phyloP scores from a whole-genome alignment of 1,140 invertebrate genomes.

The Drosophila mauritiana region DNA sequence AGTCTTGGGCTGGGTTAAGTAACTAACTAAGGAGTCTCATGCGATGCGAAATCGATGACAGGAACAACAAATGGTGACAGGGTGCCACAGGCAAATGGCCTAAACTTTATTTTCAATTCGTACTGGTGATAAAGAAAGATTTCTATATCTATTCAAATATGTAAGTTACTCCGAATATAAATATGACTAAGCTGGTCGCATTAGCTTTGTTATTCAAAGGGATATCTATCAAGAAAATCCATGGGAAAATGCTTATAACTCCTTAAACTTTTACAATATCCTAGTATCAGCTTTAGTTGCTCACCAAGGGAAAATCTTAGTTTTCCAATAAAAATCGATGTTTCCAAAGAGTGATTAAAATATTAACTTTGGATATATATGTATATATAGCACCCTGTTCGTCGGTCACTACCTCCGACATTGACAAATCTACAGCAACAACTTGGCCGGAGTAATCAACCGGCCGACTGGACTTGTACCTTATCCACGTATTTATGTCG shows the following conservation, averaged over 20 bases:
- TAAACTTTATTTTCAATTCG: not conserved
- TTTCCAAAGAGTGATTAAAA: too few relatives aligned
- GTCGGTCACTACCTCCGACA: conserved; percentile 17
- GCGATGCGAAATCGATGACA: conserved; percentile 46
- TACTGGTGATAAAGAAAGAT: too few relatives aligned
- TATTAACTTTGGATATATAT: not conserved
- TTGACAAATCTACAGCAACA: conserved; percentile 33
- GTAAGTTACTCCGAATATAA: too few relatives aligned
- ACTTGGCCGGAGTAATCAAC: conserved; percentile 15
- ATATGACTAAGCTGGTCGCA: too few relatives aligned
- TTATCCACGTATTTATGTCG: conserved; percentile 26
- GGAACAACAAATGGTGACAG: conserved; percentile 16
- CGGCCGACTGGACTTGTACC: conserved; percentile 12
- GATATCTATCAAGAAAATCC: too few relatives aligned
- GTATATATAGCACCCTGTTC: conserved; percentile 14
- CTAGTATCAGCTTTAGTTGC: too few relatives aligned
- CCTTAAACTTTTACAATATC: too few relatives aligned
- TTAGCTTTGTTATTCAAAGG: too few relatives aligned
- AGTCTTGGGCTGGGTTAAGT: conserved; percentile 30
- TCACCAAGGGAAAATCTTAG: too few relatives aligned
- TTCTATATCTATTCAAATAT: too few relatives aligned
- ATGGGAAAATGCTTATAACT: too few relatives aligned
- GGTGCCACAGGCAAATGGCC: not conserved
- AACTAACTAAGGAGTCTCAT: conserved; percentile 48
- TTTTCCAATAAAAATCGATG: too few relatives aligned